Evolutionary conservation across 2,888 invertebrate genomes (phyloP), one percentile per base, ranked within the genome.

Genomic region (Gastrophysa polygoni): DNA sequence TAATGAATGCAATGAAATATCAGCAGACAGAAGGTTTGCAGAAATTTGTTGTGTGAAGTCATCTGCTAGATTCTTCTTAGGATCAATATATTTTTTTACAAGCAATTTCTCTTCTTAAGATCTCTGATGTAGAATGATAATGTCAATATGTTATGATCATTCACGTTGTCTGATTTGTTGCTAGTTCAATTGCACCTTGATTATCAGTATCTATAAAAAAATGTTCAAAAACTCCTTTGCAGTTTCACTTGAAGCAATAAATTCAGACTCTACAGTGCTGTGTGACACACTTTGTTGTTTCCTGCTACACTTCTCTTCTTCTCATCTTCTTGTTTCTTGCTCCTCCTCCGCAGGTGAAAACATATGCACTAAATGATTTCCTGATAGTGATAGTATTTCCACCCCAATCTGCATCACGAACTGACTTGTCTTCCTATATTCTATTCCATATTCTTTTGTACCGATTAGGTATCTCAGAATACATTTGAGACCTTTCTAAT

Each of bases 221-320:
- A n/a, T n/a, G n/a, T n/a, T n/a, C n/a, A 47, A 2, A 1, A 47
- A 18, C 20, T 47, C 47, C n/a, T 47, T 20, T 1, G 47, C 20
- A 4, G 21, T 11, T 47, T 47, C 47, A n/a, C 20, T 47, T 1
- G 20, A 21, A 8, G 20, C 47, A 20, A 47, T 20, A 10, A 16
- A 47, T 47, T 47, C 47, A n/a, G 47, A 47, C n/a, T 47, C 47
- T 10, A 47, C 47, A 47, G 47, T 47, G n/a, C 47, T 47, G 20
- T 20, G 20, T 11, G 47, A 20, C 8, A 47, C 47, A 47, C 47
- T n/a, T 4, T 47, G 47, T 47, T 47, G 47, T 8, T 47, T 20
- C 2, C 47, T 18, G 20, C 47, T 47, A 47, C 20, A 47, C 47
- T 21, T 20, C 6, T 1, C 6, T 5, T 20, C n/a, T 18, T 20